A percentile compares a stretch with the other conserved stretches of the same genome.
phyloP scores from a whole-genome alignment of 2,888 invertebrate species.

The Steinernema carpocapsae region DNA sequence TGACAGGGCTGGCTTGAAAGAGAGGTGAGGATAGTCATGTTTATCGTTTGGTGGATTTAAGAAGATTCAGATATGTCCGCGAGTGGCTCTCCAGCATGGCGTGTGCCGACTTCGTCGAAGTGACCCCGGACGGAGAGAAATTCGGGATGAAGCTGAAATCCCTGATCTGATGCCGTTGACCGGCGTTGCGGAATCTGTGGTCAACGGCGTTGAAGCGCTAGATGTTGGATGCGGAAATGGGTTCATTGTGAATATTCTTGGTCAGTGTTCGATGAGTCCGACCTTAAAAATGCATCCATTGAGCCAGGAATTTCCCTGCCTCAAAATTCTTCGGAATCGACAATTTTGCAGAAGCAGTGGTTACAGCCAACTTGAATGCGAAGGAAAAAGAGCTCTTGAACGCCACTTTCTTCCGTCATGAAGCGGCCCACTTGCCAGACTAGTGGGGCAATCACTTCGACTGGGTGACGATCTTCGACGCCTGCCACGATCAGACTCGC shows the following conservation, averaged over 20 bases:
- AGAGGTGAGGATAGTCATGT: neutral
- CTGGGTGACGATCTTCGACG: constrained; percentile 57
- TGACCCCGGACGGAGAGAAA: constrained; percentile 47
- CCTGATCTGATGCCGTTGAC: constrained; percentile 51
- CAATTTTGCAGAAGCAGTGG: constrained; percentile 42
- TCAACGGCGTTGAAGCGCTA: constrained; percentile 39
- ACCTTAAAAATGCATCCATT: neutral
- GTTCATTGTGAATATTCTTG: constrained; percentile 47
- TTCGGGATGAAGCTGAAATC: constrained; percentile 57
- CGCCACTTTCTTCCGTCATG: constrained; percentile 47
- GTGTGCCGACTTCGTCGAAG: constrained; percentile 50
- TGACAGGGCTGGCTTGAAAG: neutral
- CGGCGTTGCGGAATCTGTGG: constrained; percentile 42
- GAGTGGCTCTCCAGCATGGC: constrained; percentile 54
- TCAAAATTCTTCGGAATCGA: constrained; percentile 57
- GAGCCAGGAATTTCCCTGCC: constrained; percentile 54
- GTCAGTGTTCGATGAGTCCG: neutral
- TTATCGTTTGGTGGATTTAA: neutral
- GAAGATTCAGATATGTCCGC: constrained; percentile 47
- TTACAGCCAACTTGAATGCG: constrained; percentile 31
- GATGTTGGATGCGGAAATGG: constrained; percentile 60
- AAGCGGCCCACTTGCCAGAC: constrained; percentile 49
- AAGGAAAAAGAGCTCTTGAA: constrained; percentile 43
- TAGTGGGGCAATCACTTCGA: constrained; percentile 55
- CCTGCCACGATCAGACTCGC: constrained; percentile 59